Evolutionary conservation across 2,797 vertebrate species (phyloP).

Genomic region (Amblyopsis hoosieri): DNA sequence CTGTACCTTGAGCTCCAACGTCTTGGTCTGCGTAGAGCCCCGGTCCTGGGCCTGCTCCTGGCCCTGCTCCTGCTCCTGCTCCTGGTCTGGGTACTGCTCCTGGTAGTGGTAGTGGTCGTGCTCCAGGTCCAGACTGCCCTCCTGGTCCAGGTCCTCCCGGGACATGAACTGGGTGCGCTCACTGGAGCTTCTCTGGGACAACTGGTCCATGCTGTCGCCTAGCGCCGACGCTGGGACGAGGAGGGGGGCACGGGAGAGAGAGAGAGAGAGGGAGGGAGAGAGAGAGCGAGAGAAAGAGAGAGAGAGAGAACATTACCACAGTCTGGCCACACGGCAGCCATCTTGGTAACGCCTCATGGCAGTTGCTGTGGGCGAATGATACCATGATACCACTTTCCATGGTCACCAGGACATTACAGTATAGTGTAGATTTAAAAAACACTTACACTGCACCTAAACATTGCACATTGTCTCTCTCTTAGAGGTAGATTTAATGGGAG

Average conservation of each 20-base stretch:
- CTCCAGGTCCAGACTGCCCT: conserved; percentile 78
- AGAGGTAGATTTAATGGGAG: no score
- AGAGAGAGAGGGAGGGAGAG: background rate
- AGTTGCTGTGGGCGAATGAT: no score
- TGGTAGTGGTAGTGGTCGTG: conserved; percentile 75
- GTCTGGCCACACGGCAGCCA: no score
- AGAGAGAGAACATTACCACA: no score
- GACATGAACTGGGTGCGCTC: conserved; percentile 77
- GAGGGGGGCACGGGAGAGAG: background rate
- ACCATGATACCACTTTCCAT: no score
- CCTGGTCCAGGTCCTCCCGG: conserved; percentile 81
- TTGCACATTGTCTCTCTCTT: no score
- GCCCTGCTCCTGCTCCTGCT: conserved; percentile 62
- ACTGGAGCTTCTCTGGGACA: conserved; percentile 79
- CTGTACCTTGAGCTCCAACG: conserved; percentile 92
- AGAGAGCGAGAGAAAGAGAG: no score
- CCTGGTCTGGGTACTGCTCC: conserved; percentile 67
- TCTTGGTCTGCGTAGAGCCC: conserved; percentile 81
- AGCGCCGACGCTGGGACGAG: conserved; percentile 80
- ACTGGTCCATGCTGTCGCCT: conserved; percentile 88
- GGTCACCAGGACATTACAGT: no score
- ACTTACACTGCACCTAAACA: no score
- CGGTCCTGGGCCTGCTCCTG: conserved; percentile 49
- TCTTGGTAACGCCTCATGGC: no score
- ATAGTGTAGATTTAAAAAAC: no score